Percentiles rank a stretch among this genome's conserved stretches.
Conservation (phyloP, 2,113 vertebrate genomes). For the Nyctibius bracteatus region DNA sequence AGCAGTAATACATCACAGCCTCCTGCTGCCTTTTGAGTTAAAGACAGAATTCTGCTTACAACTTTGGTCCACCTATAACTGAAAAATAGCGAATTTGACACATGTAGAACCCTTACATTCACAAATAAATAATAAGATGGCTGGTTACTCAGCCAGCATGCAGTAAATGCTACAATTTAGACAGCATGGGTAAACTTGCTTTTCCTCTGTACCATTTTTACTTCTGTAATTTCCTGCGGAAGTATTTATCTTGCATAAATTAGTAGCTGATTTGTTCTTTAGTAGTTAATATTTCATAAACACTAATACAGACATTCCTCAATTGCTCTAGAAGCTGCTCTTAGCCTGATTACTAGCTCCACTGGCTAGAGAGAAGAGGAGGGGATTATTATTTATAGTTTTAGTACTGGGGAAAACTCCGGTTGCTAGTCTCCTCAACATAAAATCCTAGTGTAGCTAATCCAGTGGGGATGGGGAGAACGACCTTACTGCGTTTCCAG, state of each 20-base stretch:
- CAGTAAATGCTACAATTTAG: background rate
- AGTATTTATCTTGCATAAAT: background rate
- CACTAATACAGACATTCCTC: background rate
- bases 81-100: background rate
- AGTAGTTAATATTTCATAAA: background rate
- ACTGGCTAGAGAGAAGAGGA: background rate
- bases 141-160: background rate
- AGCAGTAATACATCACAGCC: background rate
- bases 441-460: background rate
- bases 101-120: background rate
- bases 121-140: background rate
- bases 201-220: background rate
- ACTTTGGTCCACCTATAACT: background rate
- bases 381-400: background rate
- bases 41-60: background rate
- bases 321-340: background rate
- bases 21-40: background rate
- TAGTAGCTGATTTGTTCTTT: background rate
- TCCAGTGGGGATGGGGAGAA: background rate
- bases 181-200: background rate
- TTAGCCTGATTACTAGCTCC: background rate
- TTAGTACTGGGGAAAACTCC: background rate
- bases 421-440: background rate
- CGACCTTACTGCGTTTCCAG: background rate
- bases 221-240: background rate